Percentiles rank a stretch among this genome's conserved stretches.
Conservation (phyloP, 1,140 invertebrate genomes). For the Pantala flavescens region DNA sequence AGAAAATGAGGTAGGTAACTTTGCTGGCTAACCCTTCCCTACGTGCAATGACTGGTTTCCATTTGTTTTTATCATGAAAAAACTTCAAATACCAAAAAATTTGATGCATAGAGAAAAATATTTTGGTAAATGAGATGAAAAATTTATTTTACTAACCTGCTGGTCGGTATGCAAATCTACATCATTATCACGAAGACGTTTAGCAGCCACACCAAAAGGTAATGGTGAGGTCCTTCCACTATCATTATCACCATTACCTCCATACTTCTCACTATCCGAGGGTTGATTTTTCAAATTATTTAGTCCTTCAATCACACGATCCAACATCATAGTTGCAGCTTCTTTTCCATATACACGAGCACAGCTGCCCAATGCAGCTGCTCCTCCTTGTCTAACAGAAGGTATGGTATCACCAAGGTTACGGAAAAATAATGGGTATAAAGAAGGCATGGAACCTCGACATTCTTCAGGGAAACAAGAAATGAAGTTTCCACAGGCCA, state of each 20-base stretch:
- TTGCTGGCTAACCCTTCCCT: too few relatives aligned
- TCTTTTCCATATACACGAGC: conserved; percentile 39
- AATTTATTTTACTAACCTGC: conserved; percentile 27
- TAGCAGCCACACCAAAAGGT: conserved; percentile 38
- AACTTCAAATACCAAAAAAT: too few relatives aligned
- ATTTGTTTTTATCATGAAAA: too few relatives aligned
- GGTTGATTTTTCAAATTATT: conserved; percentile 35
- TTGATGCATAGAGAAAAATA: too few relatives aligned
- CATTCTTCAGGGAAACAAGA: conserved; percentile 42
- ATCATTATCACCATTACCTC: neutral
- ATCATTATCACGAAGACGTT: conserved; percentile 41
- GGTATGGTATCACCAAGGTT: conserved; percentile 46
- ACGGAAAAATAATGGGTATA: conserved; percentile 42
- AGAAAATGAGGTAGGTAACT: too few relatives aligned
- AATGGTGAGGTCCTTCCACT: neutral
- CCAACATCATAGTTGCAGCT: conserved; percentile 27
- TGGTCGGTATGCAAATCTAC: conserved; percentile 40
- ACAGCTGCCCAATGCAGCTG: conserved; percentile 39
- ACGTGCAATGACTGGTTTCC: too few relatives aligned
- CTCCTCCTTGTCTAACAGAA: conserved; percentile 45
- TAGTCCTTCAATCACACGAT: conserved; percentile 24
- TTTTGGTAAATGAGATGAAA: too few relatives aligned
- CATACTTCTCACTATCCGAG: conserved; percentile 25
- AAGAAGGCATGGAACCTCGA: conserved; percentile 29
- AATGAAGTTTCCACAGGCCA: conserved; percentile 47